Conservation (phyloP, 2,797 vertebrate species). For the Etheostoma perlongum region DNA sequence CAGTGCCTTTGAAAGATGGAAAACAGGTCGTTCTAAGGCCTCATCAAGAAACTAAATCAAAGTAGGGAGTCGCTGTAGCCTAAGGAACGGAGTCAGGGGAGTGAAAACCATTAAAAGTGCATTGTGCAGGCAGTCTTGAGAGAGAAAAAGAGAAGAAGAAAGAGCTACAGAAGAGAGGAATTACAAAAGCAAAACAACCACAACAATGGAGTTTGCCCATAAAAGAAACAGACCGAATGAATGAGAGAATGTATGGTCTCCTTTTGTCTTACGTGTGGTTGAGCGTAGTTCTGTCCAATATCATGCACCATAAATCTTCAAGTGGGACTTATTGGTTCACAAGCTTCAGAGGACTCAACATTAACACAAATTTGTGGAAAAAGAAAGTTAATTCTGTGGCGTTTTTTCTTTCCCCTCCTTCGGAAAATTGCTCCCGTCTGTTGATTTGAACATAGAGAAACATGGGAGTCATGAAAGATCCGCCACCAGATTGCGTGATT, state of each 20-base stretch:
- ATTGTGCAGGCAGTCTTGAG: constrained; percentile 35
- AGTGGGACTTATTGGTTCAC: constrained; percentile 43
- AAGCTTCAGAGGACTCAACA: constrained; percentile 47
- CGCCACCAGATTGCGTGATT: constrained; percentile 7
- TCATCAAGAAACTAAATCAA: constrained; percentile 69
- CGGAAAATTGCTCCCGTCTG: constrained; percentile 67
- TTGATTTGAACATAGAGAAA: constrained; percentile 53
- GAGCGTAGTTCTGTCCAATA: constrained; percentile 66
- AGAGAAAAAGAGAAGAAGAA: constrained; percentile 46
- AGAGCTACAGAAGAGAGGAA: constrained; percentile 59
- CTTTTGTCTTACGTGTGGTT: constrained; percentile 60
- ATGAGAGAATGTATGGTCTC: constrained; percentile 15
- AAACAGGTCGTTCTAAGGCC: constrained; percentile 56
- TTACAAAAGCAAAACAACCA: constrained; percentile 64
- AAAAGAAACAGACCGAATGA: constrained; percentile 1
- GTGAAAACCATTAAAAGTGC: constrained; percentile 66
- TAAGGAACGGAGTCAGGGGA: constrained; percentile 57
- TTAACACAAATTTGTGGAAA: constrained; percentile 40
- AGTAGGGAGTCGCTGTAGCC: constrained; percentile 57
- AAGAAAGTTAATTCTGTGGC: constrained; percentile 42
- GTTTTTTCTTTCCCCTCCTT: constrained; percentile 4
- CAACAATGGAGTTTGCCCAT: constrained; percentile 49
- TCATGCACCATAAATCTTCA: constrained; percentile 66
- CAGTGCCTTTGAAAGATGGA: constrained; percentile 55
- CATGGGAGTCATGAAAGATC: constrained; percentile 30